Evolutionary conservation across 2,888 invertebrate species (phyloP), one percentile per base, ranked within the genome.

Genomic region (Branchellion lobata): DNA sequence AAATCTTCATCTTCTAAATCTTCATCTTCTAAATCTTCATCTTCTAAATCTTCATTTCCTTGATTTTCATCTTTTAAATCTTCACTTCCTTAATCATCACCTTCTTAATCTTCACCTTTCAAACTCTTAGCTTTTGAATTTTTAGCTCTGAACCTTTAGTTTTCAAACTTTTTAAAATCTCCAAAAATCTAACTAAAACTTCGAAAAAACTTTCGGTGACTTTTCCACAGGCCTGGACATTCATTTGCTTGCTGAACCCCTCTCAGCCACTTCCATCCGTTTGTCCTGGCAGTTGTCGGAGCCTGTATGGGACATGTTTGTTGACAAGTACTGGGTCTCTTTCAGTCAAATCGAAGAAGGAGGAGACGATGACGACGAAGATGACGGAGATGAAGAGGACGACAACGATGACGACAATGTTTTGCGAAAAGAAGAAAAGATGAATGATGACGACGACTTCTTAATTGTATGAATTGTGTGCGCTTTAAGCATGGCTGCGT

Each of bases 271-370:
- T 21, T 77, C 77, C 57, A 53, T 77, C 61, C 27, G 77, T 11
- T 24, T 77, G n/a, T 57, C 57, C 1, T 77, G 77, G 77, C 47
- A 31, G 2, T 31, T 77, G 21, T 77, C 77, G 21, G 77, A 77
- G n/a, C 1, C 61, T 18, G 57, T 36, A 3, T 77, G 77, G 77
- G 77, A 77, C 11, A 24, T 34, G 65, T 77, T 65, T n/a, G 61
- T 65, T 24, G 65, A 65, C 0, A 65, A 34, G 51, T 77, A 77
- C 29, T 31, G 33, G 2, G 21, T 77, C 24, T 33, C 34, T 1
- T 77, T 51, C 36, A 21, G 31, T 5, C 33, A 34, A 77, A 8
- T 77, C 3, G 57, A 73, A 21, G 1, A 27, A 14, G 61, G 24
- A 24, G 24, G 24, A 24, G 61, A 57, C 3, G n/a, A 24, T 24